Evolutionary conservation across 2,113 vertebrate genomes (phyloP), one percentile per base, ranked within the genome.

Genomic region (Muntiacus muntjak): DNA sequence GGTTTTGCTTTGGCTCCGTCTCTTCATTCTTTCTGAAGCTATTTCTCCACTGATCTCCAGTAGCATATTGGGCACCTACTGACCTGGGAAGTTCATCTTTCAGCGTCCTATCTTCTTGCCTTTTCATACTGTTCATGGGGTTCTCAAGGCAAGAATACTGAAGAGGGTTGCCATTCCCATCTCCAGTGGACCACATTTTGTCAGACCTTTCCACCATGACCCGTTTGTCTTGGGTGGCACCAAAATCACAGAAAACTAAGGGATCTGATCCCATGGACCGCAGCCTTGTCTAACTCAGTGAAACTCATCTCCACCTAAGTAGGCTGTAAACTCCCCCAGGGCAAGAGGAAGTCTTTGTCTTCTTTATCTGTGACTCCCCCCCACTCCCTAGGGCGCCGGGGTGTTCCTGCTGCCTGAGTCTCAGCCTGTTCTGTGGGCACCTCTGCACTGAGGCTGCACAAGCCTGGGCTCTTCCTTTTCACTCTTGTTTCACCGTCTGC

Each of bases 301-400:
- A 17, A 10, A 5, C 33, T 2, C 2, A 21, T 67, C 64, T 67
- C 64, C 10, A 8, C 17, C 33, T 36, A 5, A 67, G 64, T 21
- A 67, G 64, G 17, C 64, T 67, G 5, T 67, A 5, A 36, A 11
- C 64, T 36, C 64, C 33, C 33, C 64, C 64, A 67, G 64, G 33
- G 33, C 64, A 21, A 67, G 64, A 62, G 15, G 14, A 11, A 21
- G 64, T 36, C 64, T 26, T 64, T 6, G 25, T 58, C 25, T 50
- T 86, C 16, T 33, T 87, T 8, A 8, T 71, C 30, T 62, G 79
- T 36, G 64, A 71, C 1, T 67, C n/a, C 64, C n/a, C n/a, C 36
- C 64, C 64, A 2, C 64, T 36, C 17, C 17, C 4, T 4, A 36
- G 64, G 17, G n/a, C 4, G 0, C 17, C 17, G 19, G 64, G 9